Conservation (phyloP, 2,113 vertebrate genomes). For the Rhizomys pruinosus region DNA sequence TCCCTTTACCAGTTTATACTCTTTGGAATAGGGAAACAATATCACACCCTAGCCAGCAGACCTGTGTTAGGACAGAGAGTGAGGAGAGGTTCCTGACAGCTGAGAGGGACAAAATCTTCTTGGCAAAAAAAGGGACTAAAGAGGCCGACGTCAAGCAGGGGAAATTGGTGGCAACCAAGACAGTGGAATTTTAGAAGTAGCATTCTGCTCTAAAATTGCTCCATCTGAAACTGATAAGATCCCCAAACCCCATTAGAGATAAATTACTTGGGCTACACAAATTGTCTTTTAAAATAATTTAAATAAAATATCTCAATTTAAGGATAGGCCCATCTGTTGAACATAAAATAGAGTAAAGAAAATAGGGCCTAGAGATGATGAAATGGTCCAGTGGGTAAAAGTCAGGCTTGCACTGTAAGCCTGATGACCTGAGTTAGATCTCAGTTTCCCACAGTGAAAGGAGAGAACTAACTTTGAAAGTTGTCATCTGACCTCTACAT, state of each 20-base stretch:
- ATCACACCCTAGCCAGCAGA: not conserved
- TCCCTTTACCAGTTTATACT: not conserved
- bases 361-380: not conserved
- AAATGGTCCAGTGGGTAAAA: not conserved
- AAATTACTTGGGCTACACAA: not conserved
- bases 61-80: not conserved
- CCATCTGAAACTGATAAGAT: constrained; percentile 13
- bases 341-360: constrained; percentile 6
- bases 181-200: not conserved
- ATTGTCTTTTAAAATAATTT: constrained; percentile 40
- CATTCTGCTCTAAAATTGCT: not conserved
- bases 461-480: not conserved
- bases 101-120: not conserved
- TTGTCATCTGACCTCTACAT: not conserved
- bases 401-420: too few species aligned
- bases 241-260: not conserved
- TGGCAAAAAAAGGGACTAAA: not conserved
- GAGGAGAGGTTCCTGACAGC: not conserved
- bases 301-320: not conserved
- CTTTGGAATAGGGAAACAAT: constrained; percentile 24
- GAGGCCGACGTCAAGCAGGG: not conserved
- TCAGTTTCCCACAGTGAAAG: not conserved
- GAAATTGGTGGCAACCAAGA: not conserved
- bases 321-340: not conserved
- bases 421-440: not conserved